Evolutionary conservation across 2,888 invertebrate genomes (phyloP).

Genomic region (Furcula furcula): DNA sequence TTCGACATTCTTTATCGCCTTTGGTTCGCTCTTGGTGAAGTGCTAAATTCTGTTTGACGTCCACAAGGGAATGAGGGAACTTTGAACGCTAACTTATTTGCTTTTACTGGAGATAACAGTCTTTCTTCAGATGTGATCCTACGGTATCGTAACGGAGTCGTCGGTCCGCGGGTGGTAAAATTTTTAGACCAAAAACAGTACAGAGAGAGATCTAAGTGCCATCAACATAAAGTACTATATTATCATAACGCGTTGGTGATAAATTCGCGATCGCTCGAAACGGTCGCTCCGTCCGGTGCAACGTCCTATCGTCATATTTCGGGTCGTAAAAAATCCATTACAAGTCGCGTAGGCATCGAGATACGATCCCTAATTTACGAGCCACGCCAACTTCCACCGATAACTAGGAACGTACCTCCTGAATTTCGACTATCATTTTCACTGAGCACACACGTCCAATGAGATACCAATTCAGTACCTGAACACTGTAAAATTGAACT

Average conservation of each 20-base stretch:
- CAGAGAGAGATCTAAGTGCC: background rate
- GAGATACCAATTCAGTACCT: constrained; percentile 7
- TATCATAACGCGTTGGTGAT: constrained; percentile 13
- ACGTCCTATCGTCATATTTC: constrained; percentile 24
- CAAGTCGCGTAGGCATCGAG: constrained; percentile 19
- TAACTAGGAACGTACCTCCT: constrained; percentile 58
- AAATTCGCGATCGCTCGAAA: constrained; percentile 9
- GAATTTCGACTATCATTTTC: constrained; percentile 77
- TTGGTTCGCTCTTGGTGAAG: constrained; percentile 3
- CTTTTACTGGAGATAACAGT: too few species aligned
- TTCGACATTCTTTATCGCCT: constrained; percentile 17
- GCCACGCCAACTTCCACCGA: constrained; percentile 23
- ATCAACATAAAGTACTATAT: constrained; percentile 1
- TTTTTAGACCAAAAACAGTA: too few species aligned
- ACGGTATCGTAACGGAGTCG: too few species aligned
- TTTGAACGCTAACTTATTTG: too few species aligned
- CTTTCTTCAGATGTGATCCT: too few species aligned
- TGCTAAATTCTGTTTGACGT: background rate
- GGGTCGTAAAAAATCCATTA: constrained; percentile 41
- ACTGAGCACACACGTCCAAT: constrained; percentile 34
- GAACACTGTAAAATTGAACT: constrained; percentile 28
- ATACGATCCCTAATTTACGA: constrained; percentile 19
- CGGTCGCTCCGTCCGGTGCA: constrained; percentile 35
- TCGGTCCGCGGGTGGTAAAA: too few species aligned
- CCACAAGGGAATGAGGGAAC: too few species aligned